These are phyloP conservation scores for Spongilla lacustris DNA, from an alignment of 37 sponge, comb jelly and placozoan genomes.

Conservation along the genomic window DNA sequence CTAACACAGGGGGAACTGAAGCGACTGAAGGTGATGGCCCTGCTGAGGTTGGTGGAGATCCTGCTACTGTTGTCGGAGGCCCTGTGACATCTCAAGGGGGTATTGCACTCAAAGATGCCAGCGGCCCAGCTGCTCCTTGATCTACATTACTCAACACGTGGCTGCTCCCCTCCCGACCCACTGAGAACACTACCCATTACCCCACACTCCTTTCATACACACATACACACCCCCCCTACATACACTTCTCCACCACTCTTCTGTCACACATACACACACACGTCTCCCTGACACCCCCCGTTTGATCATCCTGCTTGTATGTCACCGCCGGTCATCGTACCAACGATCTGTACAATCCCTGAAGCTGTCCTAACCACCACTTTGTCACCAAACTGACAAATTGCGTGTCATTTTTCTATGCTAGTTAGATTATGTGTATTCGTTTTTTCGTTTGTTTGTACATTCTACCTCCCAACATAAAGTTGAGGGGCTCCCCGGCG, in stretches of 20 bases:
- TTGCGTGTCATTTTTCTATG: neutral
- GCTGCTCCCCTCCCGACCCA: neutral
- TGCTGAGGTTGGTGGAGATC: neutral
- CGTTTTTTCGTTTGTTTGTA: too few species aligned
- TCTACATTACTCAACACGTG: neutral
- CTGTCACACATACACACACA: neutral
- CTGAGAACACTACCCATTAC: neutral
- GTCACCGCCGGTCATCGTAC: neutral
- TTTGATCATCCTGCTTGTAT: neutral
- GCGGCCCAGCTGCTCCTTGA: neutral
- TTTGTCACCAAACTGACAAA: conserved; percentile 1
- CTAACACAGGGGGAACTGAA: neutral
- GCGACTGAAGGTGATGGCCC: neutral
- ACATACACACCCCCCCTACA: neutral
- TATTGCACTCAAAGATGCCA: neutral
- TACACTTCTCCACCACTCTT: neutral
- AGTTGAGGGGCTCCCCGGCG: neutral
- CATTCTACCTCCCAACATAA: neutral
- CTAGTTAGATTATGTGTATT: neutral
- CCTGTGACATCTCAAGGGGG: neutral
- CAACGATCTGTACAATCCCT: neutral
- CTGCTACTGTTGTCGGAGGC: neutral
- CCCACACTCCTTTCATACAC: neutral
- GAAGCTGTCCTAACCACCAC: neutral
- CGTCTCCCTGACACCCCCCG: neutral